Evolutionary conservation across 2,113 vertebrate species (phyloP), one percentile per base, ranked within the genome.

Genomic region (rat (Rattus norvegicus)): DNA sequence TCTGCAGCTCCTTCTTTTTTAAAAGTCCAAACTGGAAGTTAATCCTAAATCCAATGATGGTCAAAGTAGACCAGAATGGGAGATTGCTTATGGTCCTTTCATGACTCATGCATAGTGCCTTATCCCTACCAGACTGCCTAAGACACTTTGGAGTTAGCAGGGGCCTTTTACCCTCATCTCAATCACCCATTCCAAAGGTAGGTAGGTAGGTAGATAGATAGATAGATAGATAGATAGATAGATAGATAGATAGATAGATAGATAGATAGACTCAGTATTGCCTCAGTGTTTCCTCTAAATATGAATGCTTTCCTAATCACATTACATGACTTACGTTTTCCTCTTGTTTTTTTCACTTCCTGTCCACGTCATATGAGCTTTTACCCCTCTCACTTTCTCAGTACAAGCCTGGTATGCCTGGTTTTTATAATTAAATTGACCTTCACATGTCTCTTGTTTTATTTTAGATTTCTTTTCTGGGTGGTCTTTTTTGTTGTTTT

Each of bases 281-380:
- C 67, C 36, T 88, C 77, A 67, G 12, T 3, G 14, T 33, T 30
- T n/a, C 6, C 26, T 86, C 92, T 84, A 52, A 93, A 86, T 47
- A 77, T 14, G 76, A 83, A 79, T 52, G 43, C 43, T 93, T 88
- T 43, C 67, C 49, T 88, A 26, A n/a, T 36, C 1, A 1, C 49
- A 43, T 54, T 8, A 13, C 77, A 69, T 17, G 19, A 83, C 52
- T 91, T 63, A 63, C 47, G 61, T 97, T 69, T 89, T 77, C 33
- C 67, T 36, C 76, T 88, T 79, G 80, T 43, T 4, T 6, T 19
- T 75, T 63, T 92, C 52, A 89, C 95, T 97, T 97, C 77, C 94
- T 81, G 54, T 86, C 67, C 70, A 65, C 17, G 0, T 67, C 83
- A 17, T 1, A 73, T 36, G 39, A 47, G 16, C 73, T 92, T 59